phyloP scores from a whole-genome alignment of 1,140 invertebrate species.

The Oncopodura yosiiana region DNA sequence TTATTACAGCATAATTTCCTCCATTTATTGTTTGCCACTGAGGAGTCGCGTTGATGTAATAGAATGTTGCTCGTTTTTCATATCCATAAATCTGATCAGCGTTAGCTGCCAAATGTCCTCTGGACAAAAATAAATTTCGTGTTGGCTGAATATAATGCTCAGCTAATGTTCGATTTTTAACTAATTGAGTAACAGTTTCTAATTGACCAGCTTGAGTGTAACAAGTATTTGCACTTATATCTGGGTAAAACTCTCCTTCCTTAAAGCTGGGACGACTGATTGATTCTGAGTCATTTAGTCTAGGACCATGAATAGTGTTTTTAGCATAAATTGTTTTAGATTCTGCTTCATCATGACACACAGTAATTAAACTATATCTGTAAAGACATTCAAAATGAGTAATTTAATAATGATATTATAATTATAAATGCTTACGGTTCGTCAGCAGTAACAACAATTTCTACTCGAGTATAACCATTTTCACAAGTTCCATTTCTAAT shows the following conservation, averaged over 20 bases:
- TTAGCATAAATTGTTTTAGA: slow-evolving; percentile 7
- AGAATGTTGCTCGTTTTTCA: slow-evolving; percentile 54
- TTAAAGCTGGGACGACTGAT: slow-evolving; percentile 29
- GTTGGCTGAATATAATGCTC: slow-evolving; percentile 5
- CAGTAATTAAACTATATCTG: slow-evolving; percentile 4
- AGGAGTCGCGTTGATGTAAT: slow-evolving; percentile 53
- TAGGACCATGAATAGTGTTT: slow-evolving; percentile 6
- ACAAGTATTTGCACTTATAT: slow-evolving; percentile 25
- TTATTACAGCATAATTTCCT: slow-evolving; percentile 49
- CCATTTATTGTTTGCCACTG: slow-evolving; percentile 57
- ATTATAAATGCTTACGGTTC: not conserved
- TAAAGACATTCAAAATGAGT: not conserved
- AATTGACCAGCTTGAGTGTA: slow-evolving; percentile 31
- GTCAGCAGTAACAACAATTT: not conserved
- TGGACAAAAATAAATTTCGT: slow-evolving; percentile 42
- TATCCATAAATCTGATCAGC: slow-evolving; percentile 53
- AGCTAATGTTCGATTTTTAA: not conserved
- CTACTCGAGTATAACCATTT: not conserved
- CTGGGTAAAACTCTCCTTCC: slow-evolving; percentile 35
- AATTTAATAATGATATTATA: not conserved
- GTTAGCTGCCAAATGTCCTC: slow-evolving; percentile 58
- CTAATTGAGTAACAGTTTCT: slow-evolving; percentile 9
- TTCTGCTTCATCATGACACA: slow-evolving; percentile 14
- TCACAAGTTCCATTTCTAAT: slow-evolving; percentile 3
- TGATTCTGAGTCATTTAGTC: slow-evolving; percentile 3